Conservation (phyloP, 2,113 vertebrate species). For the Chlorodrepanis virens region DNA sequence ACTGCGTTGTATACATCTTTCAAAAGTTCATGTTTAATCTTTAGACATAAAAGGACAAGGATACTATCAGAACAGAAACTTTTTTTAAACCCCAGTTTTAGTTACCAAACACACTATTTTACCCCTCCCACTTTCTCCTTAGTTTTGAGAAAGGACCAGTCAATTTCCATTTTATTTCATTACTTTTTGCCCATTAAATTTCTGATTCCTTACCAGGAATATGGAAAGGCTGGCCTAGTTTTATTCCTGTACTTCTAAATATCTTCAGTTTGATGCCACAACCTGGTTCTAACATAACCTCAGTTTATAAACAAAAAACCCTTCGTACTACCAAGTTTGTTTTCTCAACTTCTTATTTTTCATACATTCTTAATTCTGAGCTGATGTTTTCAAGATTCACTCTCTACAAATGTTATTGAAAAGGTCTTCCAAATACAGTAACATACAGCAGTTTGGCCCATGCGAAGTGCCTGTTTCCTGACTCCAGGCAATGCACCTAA, state of each 20-base stretch:
- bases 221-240: not conserved
- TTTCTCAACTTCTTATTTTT: not conserved
- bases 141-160: not conserved
- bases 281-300: not conserved
- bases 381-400: not conserved
- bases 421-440: not conserved
- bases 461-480: not conserved
- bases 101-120: not conserved
- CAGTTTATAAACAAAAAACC: not conserved
- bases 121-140: not conserved
- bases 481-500: not conserved
- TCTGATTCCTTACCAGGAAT: not conserved
- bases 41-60: not conserved
- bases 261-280: not conserved
- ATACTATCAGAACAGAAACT: not conserved
- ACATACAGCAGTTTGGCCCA: not conserved
- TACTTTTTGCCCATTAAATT: not conserved
- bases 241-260: not conserved
- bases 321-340: rapidly evolving
- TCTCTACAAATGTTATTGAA: not conserved
- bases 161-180: not conserved
- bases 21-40: not conserved
- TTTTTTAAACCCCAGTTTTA: not conserved
- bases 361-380: not conserved
- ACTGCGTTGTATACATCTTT: not conserved